Percentiles rank a stretch among this genome's conserved stretches.
Conservation (phyloP, 37 sponge, comb jelly and placozoan genomes). For the Petrosia ficiformis region DNA sequence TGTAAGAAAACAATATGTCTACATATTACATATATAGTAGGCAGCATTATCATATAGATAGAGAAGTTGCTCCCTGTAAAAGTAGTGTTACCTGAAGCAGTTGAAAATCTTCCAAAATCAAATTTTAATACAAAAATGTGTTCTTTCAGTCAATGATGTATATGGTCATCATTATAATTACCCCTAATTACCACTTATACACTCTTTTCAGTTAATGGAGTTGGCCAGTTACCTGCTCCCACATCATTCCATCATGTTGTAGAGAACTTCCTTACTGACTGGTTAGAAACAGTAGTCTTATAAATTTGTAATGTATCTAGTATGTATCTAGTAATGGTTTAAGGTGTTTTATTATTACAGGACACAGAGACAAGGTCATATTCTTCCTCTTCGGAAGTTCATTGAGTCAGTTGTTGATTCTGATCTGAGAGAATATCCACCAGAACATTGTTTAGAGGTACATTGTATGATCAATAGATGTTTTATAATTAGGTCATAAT, state of each 20-base stretch:
- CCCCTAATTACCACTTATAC: neutral
- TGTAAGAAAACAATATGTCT: conserved; percentile 10
- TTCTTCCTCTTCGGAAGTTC: conserved; percentile 72
- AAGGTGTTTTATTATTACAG: conserved; percentile 14
- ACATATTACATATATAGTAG: too few relatives aligned
- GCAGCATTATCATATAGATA: too few relatives aligned
- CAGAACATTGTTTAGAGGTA: conserved; percentile 58
- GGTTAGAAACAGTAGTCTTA: conserved; percentile 34
- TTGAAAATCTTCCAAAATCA: too few relatives aligned
- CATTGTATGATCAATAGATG: too few relatives aligned
- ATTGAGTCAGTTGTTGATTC: conserved; percentile 47
- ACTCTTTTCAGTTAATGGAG: neutral
- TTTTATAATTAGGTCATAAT: too few relatives aligned
- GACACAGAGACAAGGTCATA: conserved; percentile 55
- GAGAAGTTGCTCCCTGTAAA: too few relatives aligned
- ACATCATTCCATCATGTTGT: conserved; percentile 76
- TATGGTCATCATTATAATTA: neutral
- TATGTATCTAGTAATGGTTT: too few relatives aligned
- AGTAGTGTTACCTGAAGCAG: too few relatives aligned
- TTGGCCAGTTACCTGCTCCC: conserved; percentile 30
- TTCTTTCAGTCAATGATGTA: too few relatives aligned
- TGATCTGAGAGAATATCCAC: conserved; percentile 57
- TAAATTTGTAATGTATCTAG: neutral
- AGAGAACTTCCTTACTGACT: conserved; percentile 88
- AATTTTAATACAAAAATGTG: too few relatives aligned